Percentiles rank a stretch among this genome's conserved stretches.
Conservation (phyloP, 2,888 invertebrate genomes). For the Pedicia rivosa region DNA sequence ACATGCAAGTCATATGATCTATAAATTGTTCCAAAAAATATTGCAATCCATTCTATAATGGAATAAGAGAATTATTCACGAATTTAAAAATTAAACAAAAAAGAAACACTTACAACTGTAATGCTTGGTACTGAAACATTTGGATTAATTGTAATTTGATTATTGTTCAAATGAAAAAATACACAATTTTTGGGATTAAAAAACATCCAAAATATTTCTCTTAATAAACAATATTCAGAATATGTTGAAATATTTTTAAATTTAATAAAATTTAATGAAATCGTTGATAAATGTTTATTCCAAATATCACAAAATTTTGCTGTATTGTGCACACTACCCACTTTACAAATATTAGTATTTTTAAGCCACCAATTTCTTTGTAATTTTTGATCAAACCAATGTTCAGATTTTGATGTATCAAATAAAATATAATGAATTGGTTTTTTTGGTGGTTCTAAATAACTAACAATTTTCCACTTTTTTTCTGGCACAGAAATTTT, state of each 20-base stretch:
- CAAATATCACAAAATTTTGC: conserved; percentile 31
- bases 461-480: conserved; percentile 7
- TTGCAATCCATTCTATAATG: conserved; percentile 17
- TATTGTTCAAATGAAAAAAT: conserved; percentile 18
- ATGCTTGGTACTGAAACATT: conserved; percentile 23
- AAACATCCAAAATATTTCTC: conserved; percentile 29
- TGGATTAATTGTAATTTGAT: conserved; percentile 15
- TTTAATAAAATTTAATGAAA: conserved; percentile 15
- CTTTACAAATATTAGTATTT: conserved; percentile 18
- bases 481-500: not conserved
- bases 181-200: conserved; percentile 20
- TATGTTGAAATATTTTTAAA: conserved; percentile 17
- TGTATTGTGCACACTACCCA: conserved; percentile 21
- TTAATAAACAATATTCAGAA: conserved; percentile 22
- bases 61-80: not conserved
- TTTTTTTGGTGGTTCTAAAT: conserved; percentile 15
- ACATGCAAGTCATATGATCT: conserved; percentile 20
- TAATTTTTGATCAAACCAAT: conserved; percentile 23
- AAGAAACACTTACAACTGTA: conserved; percentile 17
- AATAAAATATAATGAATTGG: conserved; percentile 14
- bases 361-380: conserved; percentile 32
- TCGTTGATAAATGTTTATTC: conserved; percentile 18
- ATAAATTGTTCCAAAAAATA: conserved; percentile 19
- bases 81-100: not conserved
- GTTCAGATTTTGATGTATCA: conserved; percentile 18